Evolutionary conservation across 2,113 vertebrate species (phyloP), one percentile per base, ranked within the genome.

Genomic region (Capra hircus): DNA sequence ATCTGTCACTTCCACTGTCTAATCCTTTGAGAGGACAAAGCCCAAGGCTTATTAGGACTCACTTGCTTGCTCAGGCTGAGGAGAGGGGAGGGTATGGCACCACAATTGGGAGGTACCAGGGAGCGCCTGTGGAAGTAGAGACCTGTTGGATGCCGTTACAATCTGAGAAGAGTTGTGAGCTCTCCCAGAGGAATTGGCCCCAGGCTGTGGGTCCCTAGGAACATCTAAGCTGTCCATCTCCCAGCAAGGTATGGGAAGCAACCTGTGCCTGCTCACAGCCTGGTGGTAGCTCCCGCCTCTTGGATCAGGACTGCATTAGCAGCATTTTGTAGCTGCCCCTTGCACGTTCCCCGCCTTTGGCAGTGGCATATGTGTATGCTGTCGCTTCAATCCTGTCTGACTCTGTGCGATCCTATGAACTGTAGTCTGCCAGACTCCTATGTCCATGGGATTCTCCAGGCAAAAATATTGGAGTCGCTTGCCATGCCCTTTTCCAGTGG

Each of bases 261-360:
- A 43, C 36, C 21, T 77, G 67, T 71, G 19, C 19, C 19, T 71
- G 71, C 23, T 77, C 71, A 77, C 36, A 43, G 71, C 71, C 23
- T 77, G 36, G 36, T 77, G 12, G 71, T 77, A 27, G 36, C 6
- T 77, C 6, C 71, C 1, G 2, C 5, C 21, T 77, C 71, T 43
- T 40, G 36, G 36, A 43, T 2, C 71, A 77, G 36, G 36, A 25
- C 36, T 43, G 71, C 71, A 77, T 77, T 13, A 43, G 36, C 23
- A 77, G 11, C 36, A 1, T 43, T 77, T 43, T 77, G 71, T 43
- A 25, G 2, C 36, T 14, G 23, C 23, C 71, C 6, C 23, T 43
- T 25, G 23, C 23, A 77, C 0, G 0, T 77, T 77, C 23, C 12
- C 36, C 23, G 27, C 6, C 1, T 43, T 43, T 77, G 71, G 36